These are phyloP conservation scores for Caenorhabditis afra DNA, from an alignment of 2,888 invertebrate genomes.

Conservation along the genomic window DNA sequence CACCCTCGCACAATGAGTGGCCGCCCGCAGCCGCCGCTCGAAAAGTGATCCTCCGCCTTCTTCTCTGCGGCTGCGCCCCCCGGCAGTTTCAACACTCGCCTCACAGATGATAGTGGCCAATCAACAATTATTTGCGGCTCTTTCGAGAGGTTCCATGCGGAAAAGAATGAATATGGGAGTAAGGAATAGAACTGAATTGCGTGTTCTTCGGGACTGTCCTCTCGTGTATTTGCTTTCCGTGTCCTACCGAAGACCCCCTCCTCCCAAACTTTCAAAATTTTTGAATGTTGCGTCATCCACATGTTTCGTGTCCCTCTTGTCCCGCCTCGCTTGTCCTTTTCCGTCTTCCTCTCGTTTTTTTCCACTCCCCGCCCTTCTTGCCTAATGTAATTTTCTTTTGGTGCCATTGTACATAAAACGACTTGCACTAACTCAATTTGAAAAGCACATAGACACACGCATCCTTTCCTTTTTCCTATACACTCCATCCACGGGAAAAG, in stretches of 20 bases:
- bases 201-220: not conserved
- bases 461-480: conserved; percentile 21
- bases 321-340: conserved; percentile 34
- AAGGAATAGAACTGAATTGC: not conserved
- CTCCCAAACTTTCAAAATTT: conserved; percentile 5
- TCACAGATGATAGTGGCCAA: conserved; percentile 52
- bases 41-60: conserved; percentile 52
- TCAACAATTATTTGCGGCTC: conserved; percentile 52
- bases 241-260: not conserved
- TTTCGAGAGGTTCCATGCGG: conserved; percentile 22
- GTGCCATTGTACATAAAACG: conserved; percentile 58
- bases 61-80: conserved; percentile 10
- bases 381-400: conserved; percentile 54
- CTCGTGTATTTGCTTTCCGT: conserved; percentile 1
- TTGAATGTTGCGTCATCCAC: conserved; percentile 28
- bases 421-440: conserved; percentile 60
- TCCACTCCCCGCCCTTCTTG: conserved; percentile 29
- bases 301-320: not conserved
- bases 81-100: conserved; percentile 13
- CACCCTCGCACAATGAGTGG: conserved; percentile 51
- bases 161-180: conserved; percentile 24
- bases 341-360: conserved; percentile 35
- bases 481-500: conserved; percentile 43
- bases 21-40: conserved; percentile 37
- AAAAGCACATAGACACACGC: conserved; percentile 50